These are phyloP conservation scores for Rhodeus uyekii DNA, from an alignment of 2,797 vertebrate genomes.

Conservation along the genomic window DNA sequence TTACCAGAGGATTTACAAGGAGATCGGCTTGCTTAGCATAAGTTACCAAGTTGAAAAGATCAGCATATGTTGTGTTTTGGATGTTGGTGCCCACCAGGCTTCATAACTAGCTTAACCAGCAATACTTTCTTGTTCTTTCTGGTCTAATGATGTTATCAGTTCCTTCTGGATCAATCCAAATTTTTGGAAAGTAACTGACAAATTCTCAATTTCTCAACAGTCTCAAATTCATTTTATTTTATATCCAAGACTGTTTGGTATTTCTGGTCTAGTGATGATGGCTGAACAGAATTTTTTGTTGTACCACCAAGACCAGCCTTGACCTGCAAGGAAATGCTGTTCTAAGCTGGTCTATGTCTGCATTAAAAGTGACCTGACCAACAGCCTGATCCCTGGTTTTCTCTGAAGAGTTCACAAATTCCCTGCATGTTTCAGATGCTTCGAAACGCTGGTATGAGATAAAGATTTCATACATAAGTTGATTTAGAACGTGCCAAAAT, in stretches of 20 bases:
- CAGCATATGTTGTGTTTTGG: conserved; percentile 2
- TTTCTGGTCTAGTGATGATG: neutral
- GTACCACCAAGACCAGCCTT: neutral
- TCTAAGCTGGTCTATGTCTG: neutral
- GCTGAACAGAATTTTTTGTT: neutral
- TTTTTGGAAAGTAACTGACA: neutral
- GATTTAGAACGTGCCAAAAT: conserved; percentile 11
- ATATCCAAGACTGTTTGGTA: neutral
- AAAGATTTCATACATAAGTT: conserved; percentile 16
- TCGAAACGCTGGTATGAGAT: neutral
- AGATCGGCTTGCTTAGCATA: conserved; percentile 30
- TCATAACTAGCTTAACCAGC: conserved; percentile 13
- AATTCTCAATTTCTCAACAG: neutral
- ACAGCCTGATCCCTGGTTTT: neutral
- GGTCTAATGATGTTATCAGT: neutral
- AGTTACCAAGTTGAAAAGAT: neutral
- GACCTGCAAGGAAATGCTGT: neutral
- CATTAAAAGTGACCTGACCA: neutral
- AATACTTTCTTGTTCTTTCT: conserved; percentile 2
- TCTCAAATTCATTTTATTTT: neutral
- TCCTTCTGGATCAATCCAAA: neutral
- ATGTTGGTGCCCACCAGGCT: neutral
- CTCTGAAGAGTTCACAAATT: conserved; percentile 12
- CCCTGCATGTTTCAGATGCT: conserved; percentile 20
- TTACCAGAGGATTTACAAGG: conserved; percentile 31